Base-by-base conservation (phyloP, 2,888 invertebrate species). In the Cyaniris semiargus region DNA sequence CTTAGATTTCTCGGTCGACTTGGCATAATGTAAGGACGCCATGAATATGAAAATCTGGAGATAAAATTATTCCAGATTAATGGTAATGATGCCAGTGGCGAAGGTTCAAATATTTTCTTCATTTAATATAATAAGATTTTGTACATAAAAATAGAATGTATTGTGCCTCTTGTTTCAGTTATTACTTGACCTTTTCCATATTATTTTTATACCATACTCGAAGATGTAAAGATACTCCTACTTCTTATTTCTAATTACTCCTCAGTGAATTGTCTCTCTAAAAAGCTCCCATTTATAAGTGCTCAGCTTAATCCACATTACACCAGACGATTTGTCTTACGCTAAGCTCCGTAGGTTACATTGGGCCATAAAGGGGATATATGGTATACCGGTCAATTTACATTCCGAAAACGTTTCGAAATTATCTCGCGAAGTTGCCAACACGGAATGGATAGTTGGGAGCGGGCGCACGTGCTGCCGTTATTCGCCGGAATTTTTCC, bases 381-480 rank as follows among this genome's bases (percentile, higher is more conserved):
- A 80, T 60, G 70, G 78, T 76, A 77, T 78, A 53, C 81, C 79
- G 81, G 81, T 81, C 82, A 82, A 85, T 88, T 89, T 86, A 84
- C 85, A 89, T 89, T 87, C 86, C 78, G 78, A 79, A 71, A 80
- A 80, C 83, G 84, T 83, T 76, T 81, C 82, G 80, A 84, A 86
- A 87, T 88, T 88, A 87, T 87, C 85, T 82, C 82, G 82, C 76
- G 81, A 83, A 86, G 83, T 85, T 85, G 86, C 84, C 81, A 84
- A 86, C 84, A 84, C 83, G 84, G 87, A 87, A 84, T 85, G 88
- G 87, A 89, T 88, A 84, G 86, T 83, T 82, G 83, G 84, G 83
- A 83, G 84, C 83, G 83, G 84, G 81, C 83, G 83, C 84, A 85
- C 85, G 85, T 82, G 84, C 82, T 78, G 18, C 53, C 53, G 44